These are phyloP conservation scores for Zoanthus sociatus DNA, from an alignment of 92 coral and sea anemone species.

Conservation along the genomic window DNA sequence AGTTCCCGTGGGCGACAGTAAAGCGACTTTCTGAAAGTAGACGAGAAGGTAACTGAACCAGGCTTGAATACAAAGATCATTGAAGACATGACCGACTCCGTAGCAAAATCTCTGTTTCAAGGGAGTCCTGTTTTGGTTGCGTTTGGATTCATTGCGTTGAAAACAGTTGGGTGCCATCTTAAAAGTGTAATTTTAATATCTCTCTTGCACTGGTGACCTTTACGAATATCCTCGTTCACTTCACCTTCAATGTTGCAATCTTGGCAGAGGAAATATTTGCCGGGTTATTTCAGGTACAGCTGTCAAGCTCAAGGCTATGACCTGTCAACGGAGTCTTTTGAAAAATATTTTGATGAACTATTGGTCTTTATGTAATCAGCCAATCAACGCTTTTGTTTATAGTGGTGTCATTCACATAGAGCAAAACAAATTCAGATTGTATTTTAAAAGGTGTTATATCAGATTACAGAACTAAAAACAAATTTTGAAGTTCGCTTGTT, in stretches of 20 bases:
- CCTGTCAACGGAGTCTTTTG: conserved; percentile 31
- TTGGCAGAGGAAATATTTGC: not conserved
- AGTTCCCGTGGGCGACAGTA: conserved; percentile 72
- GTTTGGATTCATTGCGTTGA: conserved; percentile 30
- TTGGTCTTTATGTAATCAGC: conserved; percentile 4
- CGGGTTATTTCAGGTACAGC: conserved; percentile 20
- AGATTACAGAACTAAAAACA: not conserved
- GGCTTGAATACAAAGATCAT: conserved; percentile 91
- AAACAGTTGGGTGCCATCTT: conserved; percentile 9
- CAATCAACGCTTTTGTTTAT: conserved; percentile 15
- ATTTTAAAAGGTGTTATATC: not conserved
- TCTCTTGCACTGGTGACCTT: not conserved
- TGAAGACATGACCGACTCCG: conserved; percentile 93
- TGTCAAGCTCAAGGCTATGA: conserved; percentile 29
- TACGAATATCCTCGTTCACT: not conserved
- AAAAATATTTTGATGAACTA: not conserved
- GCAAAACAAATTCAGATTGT: not conserved
- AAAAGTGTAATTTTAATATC: not conserved
- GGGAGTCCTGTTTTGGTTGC: conserved; percentile 69
- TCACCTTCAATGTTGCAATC: not conserved
- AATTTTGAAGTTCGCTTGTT: not conserved
- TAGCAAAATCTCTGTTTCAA: conserved; percentile 79
- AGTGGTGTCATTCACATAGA: not conserved
- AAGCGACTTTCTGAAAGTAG: conserved; percentile 80
- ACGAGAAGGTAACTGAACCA: conserved; percentile 90